These are phyloP conservation scores for Rugalucina vietnamica DNA, from an alignment of 2,888 invertebrate genomes.

Conservation along the genomic window DNA sequence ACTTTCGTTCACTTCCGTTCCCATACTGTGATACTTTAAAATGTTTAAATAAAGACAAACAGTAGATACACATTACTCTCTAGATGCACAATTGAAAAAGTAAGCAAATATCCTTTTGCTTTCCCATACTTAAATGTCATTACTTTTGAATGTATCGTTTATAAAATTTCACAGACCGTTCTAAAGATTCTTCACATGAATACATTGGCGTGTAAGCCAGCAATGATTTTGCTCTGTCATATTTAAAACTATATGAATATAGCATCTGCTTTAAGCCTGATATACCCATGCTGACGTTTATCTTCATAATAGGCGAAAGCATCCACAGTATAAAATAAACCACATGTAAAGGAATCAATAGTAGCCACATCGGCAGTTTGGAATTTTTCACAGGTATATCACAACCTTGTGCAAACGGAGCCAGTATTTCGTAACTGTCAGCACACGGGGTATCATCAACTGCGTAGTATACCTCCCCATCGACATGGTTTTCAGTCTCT, in stretches of 20 bases:
- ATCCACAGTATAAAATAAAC: conserved; percentile 62
- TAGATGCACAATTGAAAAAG: no score
- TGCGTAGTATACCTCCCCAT: conserved; percentile 86
- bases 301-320: conserved; percentile 29
- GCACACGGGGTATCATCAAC: conserved; percentile 87
- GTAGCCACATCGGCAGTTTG: conserved; percentile 75
- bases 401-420: conserved; percentile 70
- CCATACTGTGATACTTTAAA: no score
- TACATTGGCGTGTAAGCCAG: conserved; percentile 85
- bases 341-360: conserved; percentile 67
- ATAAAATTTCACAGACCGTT: conserved; percentile 50
- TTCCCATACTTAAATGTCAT: no score
- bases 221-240: conserved; percentile 86
- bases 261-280: conserved; percentile 24
- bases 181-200: conserved; percentile 81
- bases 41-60: no score
- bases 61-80: no score
- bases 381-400: background rate
- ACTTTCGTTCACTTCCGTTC: no score
- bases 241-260: conserved; percentile 86
- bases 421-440: conserved; percentile 85
- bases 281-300: conserved; percentile 32
- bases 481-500: conserved; percentile 77
- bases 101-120: no score
- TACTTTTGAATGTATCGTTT: background rate